A percentile compares a stretch with the other conserved stretches of the same genome.
Evolutionary conservation across 1,140 invertebrate genomes (phyloP).

Genomic region (Pseudoatta argentina): DNA sequence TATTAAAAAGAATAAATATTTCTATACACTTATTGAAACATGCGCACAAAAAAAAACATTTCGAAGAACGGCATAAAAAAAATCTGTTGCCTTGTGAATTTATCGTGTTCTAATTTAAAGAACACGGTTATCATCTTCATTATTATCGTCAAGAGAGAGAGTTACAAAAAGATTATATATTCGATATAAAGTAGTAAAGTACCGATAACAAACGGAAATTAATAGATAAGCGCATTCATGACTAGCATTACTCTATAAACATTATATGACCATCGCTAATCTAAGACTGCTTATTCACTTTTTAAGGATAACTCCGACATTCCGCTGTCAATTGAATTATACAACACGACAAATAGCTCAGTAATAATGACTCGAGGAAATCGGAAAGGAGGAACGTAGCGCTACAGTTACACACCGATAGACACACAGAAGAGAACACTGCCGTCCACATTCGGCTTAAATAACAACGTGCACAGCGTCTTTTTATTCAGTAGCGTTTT

Average conservation of each 20-base stretch:
- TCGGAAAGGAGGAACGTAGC: conserved; percentile 8
- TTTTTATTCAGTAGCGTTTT: conserved; percentile 85
- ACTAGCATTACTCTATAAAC: background rate
- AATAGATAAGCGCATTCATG: conserved; percentile 4
- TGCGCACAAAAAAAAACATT: background rate
- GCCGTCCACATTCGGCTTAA: conserved; percentile 58
- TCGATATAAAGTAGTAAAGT: background rate
- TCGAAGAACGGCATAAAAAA: background rate
- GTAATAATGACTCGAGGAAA: conserved; percentile 42
- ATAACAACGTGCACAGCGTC: conserved; percentile 73
- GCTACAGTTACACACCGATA: conserved; percentile 37
- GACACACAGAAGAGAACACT: conserved; percentile 33
- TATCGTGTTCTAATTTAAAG: background rate
- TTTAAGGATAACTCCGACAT: background rate
- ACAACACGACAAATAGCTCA: conserved; percentile 25
- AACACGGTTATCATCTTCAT: background rate
- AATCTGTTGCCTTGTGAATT: background rate
- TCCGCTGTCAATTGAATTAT: conserved; percentile 1
- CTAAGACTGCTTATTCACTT: background rate
- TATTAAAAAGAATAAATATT: background rate
- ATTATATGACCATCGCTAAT: background rate
- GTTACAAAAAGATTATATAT: conserved; percentile 12
- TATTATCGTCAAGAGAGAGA: background rate
- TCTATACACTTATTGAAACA: background rate
- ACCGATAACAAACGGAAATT: conserved; percentile 28